phyloP scores from a whole-genome alignment of 2,888 invertebrate species.

The Chrysolina haemoptera region DNA sequence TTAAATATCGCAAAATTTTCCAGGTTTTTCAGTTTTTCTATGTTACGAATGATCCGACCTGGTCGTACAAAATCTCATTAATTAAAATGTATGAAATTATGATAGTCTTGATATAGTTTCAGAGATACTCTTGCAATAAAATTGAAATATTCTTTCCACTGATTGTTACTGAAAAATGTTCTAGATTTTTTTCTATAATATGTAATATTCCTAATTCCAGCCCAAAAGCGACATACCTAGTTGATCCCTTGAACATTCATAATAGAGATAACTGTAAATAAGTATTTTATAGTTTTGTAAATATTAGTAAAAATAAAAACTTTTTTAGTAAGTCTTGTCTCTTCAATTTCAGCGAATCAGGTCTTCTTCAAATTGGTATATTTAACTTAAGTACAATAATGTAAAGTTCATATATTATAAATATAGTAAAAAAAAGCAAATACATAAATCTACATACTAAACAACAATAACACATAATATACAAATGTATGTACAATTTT shows the following conservation, averaged over 20 bases:
- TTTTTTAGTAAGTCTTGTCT: not conserved
- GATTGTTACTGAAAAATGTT: no score
- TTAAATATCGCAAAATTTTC: no score
- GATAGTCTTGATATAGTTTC: no score
- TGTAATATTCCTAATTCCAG: no score
- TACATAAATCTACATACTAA: slow-evolving; percentile 52
- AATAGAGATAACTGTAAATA: not conserved
- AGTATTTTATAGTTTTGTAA: slow-evolving; percentile 3
- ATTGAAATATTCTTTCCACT: no score
- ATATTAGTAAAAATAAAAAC: slow-evolving; percentile 1
- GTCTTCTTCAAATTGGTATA: slow-evolving; percentile 34
- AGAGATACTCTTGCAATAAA: no score
- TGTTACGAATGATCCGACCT: no score
- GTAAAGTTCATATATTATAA: slow-evolving; percentile 51
- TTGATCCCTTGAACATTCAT: not conserved
- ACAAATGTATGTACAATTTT: slow-evolving; percentile 54
- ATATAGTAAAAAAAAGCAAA: slow-evolving; percentile 55
- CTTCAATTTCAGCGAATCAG: not conserved
- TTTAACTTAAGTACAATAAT: slow-evolving; percentile 53
- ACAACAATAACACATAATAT: slow-evolving; percentile 53
- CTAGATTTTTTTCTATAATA: no score
- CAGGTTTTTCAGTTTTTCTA: no score
- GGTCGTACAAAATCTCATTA: no score
- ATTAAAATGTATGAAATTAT: no score
- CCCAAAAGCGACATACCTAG: no score